A percentile compares a stretch with the other conserved stretches of the same genome.
phyloP scores from a whole-genome alignment of 2,113 vertebrate species.

The Loxodonta africana region DNA sequence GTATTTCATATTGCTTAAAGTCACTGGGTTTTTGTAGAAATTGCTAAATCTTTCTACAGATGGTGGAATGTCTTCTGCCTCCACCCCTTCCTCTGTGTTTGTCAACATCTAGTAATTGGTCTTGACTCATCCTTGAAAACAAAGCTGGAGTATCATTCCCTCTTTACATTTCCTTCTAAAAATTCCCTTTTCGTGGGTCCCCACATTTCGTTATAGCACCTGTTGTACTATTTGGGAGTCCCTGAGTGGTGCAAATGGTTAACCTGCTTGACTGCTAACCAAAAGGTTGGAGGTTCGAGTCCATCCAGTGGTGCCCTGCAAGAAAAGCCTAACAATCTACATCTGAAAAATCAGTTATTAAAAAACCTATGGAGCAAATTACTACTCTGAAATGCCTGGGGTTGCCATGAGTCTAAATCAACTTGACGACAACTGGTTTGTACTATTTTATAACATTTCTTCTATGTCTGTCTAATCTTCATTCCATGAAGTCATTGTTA shows the following conservation, averaged over 20 bases:
- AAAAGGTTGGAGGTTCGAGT: no score
- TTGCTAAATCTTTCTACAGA: not conserved
- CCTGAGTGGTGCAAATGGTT: no score
- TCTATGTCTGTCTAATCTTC: not conserved
- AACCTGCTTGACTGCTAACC: no score
- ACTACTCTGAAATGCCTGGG: no score
- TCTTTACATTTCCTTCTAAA: not conserved
- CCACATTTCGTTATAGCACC: not conserved
- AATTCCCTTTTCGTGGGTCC: accelerated
- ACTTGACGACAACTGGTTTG: no score
- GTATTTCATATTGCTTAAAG: not conserved
- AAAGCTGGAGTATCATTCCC: not conserved
- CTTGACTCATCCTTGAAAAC: not conserved
- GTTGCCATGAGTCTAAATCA: no score
- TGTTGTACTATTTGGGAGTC: not conserved
- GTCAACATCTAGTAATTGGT: not conserved
- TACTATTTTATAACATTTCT: not conserved
- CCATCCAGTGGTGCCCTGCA: no score
- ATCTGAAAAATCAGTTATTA: no score
- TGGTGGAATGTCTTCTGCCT: not conserved
- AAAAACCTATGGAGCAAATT: no score
- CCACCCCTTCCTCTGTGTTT: not conserved
- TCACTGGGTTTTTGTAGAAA: not conserved
- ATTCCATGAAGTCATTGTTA: not conserved
- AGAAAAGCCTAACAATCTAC: no score